Conservation (phyloP, 2,113 vertebrate species). For the Motacilla alba region DNA sequence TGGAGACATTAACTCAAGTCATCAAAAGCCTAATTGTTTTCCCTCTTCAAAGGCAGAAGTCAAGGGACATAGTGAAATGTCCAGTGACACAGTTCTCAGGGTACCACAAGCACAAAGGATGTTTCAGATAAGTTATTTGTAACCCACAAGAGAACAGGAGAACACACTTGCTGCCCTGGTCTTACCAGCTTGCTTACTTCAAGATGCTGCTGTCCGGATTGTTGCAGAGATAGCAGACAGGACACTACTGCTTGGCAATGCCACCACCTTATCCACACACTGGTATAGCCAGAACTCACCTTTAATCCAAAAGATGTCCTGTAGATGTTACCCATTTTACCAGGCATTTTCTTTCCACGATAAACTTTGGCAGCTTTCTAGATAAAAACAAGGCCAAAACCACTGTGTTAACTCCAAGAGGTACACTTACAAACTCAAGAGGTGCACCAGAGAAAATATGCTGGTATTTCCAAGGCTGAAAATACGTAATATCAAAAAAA, state of each 20-base stretch:
- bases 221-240: neutral
- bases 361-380: conserved; percentile 89
- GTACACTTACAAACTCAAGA: neutral
- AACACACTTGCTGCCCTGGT: neutral
- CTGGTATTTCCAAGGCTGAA: neutral
- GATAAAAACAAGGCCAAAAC: neutral
- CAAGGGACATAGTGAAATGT: neutral
- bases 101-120: neutral
- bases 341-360: conserved; percentile 96
- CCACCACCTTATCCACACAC: neutral
- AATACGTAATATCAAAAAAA: neutral
- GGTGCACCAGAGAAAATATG: neutral
- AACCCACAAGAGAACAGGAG: neutral
- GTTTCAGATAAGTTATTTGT: neutral
- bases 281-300: conserved; percentile 63
- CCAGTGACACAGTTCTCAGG: too few species aligned
- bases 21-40: neutral
- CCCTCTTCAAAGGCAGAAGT: neutral
- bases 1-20: neutral
- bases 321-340: conserved; percentile 85
- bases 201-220: neutral
- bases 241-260: neutral
- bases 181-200: neutral
- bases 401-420: neutral
- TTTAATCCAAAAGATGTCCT: conserved; percentile 84